Evolutionary conservation across 2,888 invertebrate species (phyloP), one percentile per base, ranked within the genome.

Genomic region (Fragum fragum): DNA sequence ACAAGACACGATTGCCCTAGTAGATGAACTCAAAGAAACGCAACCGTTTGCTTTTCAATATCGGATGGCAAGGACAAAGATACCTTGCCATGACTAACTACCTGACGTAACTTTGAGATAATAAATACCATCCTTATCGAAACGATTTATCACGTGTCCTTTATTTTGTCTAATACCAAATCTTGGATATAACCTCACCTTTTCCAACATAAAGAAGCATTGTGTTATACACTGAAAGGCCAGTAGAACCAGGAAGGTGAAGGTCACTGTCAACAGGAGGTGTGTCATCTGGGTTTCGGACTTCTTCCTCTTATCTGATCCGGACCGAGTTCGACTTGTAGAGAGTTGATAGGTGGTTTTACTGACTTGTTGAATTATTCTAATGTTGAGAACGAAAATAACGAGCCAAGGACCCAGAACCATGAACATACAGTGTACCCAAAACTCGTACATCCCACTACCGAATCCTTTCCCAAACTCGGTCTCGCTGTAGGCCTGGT

Each of bases 341-440:
- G 66, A 16, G 3, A 66, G 9, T 9, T 21, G 21, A 76, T 76
- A 81, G 77, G 87, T 89, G 11, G 84, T 66, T 53, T 72, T 76
- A 21, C 76, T 73, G 32, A 91, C 88, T 71, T 82, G 39, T 32
- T 71, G 72, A 36, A 91, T 88, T 66, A 91, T 91, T 29, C 84
- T 47, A 39, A 90, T 70, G 69, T 90, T 91, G 28, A 91, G 77
- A 47, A 75, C 69, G 63, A 90, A 80, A 14, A 91, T 89, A 6
- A 86, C 82, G 21, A 90, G 23, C 91, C 91, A 91, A 9, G 91
- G 90, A 29, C 87, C 79, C 42, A 91, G 83, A 0, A 89, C 88
- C 2, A 91, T 83, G 57, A 90, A 87, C 87, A 91, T 91, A 63
- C 91, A 91, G 76, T 91, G 90, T 42, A 91, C 87, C 91, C 91